Evolutionary conservation across 2,113 vertebrate genomes (phyloP), one percentile per base, ranked within the genome.

Genomic region (Zosterops hypoxanthus): DNA sequence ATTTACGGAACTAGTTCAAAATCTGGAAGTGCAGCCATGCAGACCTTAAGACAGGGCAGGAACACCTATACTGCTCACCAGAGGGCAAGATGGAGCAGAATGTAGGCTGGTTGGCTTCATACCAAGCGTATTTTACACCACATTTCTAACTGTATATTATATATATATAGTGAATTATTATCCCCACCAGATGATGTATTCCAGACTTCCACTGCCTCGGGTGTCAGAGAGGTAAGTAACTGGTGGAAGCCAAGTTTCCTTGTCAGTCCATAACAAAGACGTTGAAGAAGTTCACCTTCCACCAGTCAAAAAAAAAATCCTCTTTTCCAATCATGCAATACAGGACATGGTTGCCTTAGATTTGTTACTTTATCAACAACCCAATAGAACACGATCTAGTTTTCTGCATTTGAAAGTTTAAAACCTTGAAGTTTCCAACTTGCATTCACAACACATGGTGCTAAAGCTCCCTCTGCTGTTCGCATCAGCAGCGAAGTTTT

Each of bases 381-480:
- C 73, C 59, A 81, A 21, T 0, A 6, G 49, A 86, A 73, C 5
- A 26, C 4, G 11, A 34, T 66, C 14, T 46, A 44, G 7, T 21
- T 78, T 71, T 86, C 59, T 34, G 1, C 5, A 59, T 23, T 14
- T 47, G 8, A 26, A 86, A 82, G 33, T n/a, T 46, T 71, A 81
- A 92, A 90, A 12, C 8, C n/a, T 56, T 13, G 24, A 59, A 3
- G 7, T 69, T 71, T 52, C 64, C 53, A 79, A 6, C 9, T 12
- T 7, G 14, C 5, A 5, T 6, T 53, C 25, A 29, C 82, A 72
- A 82, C 41, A 50, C 4, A 1, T 0, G 2, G 85, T 79, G 36
- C 55, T 94, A 66, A 64, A 86, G 96, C 96, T 96, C 96, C 97
- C 97, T 93, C 97, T 97, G 94, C 90, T 94, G 97, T 95, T 39